Conservation (phyloP, 2,797 vertebrate species). For the Tapirus indicus region DNA sequence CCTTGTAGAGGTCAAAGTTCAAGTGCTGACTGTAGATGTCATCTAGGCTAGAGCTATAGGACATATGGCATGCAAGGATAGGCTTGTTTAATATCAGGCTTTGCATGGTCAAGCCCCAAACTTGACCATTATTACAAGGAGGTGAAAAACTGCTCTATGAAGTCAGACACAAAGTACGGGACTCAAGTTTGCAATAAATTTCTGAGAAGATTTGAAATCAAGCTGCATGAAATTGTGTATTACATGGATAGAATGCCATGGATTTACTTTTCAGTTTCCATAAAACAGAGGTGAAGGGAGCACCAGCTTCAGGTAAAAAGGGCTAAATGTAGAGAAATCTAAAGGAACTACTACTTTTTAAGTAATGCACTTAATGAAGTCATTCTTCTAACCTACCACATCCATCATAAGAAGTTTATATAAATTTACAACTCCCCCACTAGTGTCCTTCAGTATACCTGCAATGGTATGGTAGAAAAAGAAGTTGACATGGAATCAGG, state of each 20-base stretch:
- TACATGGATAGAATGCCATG: neutral
- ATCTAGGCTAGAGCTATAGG: neutral
- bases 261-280: neutral
- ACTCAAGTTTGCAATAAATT: neutral
- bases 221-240: neutral
- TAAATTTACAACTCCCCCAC: neutral
- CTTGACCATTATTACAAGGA: conserved; percentile 16
- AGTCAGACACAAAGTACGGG: neutral
- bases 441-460: neutral
- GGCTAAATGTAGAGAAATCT: neutral
- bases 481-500: neutral
- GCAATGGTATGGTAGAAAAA: neutral
- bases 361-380: neutral
- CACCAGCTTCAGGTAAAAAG: neutral
- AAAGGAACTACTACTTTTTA: neutral
- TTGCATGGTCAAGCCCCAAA: neutral
- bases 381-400: neutral
- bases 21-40: neutral
- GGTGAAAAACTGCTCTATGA: neutral
- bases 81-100: neutral
- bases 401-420: neutral
- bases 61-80: neutral
- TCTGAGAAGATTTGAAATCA: neutral
- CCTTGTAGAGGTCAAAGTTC: neutral
- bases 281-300: neutral